Conservation (phyloP, 2,113 vertebrate genomes). For the Nymphicus hollandicus region DNA sequence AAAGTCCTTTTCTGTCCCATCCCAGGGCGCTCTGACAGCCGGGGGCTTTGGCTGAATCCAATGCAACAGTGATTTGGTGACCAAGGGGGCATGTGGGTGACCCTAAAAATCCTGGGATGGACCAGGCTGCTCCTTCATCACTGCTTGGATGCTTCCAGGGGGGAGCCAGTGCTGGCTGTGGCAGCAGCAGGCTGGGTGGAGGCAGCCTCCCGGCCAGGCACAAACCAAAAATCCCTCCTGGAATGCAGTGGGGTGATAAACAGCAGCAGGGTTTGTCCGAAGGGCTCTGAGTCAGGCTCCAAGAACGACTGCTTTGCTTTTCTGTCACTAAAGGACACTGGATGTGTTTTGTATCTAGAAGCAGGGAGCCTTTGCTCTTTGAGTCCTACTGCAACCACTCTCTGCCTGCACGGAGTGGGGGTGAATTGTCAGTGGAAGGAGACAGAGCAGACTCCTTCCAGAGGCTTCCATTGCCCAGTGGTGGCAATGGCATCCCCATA, state of each 20-base stretch:
- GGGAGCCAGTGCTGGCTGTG: rapidly evolving
- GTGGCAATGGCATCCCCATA: not conserved
- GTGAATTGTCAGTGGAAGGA: rapidly evolving
- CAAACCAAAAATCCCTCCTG: not conserved
- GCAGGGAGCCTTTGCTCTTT: not conserved
- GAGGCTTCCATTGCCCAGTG: not conserved
- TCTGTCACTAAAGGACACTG: not conserved
- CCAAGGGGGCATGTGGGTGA: not conserved
- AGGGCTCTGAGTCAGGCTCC: not conserved
- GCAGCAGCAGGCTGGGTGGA: not conserved
- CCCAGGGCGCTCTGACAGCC: rapidly evolving
- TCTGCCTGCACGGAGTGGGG: rapidly evolving
- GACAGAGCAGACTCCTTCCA: not conserved
- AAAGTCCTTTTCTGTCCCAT: not conserved
- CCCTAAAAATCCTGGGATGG: not conserved
- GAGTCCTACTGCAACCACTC: not conserved
- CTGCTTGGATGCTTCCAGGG: rapidly evolving
- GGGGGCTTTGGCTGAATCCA: not conserved
- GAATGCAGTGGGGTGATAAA: not conserved
- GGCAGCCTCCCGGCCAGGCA: not conserved
- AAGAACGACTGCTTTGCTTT: not conserved
- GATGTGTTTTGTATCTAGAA: not conserved
- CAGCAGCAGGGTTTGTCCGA: not conserved
- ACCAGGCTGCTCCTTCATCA: not conserved
- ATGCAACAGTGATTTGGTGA: not conserved